Evolutionary conservation across 1,140 invertebrate species (phyloP).

Genomic region (Sweltsa coloradensis): DNA sequence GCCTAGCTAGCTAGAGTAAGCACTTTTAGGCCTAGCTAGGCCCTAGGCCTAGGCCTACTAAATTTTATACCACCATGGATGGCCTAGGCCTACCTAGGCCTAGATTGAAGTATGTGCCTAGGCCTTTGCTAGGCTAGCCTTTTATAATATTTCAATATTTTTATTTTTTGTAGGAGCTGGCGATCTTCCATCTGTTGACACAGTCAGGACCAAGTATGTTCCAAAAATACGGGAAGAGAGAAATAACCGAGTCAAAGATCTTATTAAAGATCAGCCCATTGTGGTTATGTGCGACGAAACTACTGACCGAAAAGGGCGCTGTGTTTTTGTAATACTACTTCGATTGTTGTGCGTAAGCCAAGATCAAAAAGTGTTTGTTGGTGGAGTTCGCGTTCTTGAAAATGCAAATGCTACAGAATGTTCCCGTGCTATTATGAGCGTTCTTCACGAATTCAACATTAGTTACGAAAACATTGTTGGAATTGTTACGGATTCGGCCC

Average conservation of each 20-base stretch:
- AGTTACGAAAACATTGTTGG: slow-evolving; percentile 3
- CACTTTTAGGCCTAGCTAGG: too few species aligned
- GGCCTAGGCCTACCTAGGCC: too few species aligned
- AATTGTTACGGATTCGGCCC: slow-evolving; percentile 4
- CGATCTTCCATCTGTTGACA: too few species aligned
- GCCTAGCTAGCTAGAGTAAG: too few species aligned
- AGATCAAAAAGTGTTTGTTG: slow-evolving; percentile 5
- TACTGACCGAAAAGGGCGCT: slow-evolving; percentile 2
- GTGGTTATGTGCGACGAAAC: slow-evolving; percentile 5
- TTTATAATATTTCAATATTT: too few species aligned
- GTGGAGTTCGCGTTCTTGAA: neutral
- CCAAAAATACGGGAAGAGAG: too few species aligned
- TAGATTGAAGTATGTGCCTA: too few species aligned
- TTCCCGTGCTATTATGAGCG: slow-evolving; percentile 1
- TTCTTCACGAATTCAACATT: neutral
- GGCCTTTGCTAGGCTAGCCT: too few species aligned
- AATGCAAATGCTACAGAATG: slow-evolving; percentile 4
- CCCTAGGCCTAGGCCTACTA: too few species aligned
- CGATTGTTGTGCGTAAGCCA: neutral
- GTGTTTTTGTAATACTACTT: slow-evolving; percentile 3
- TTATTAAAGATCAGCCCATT: slow-evolving; percentile 1
- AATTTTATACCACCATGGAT: too few species aligned
- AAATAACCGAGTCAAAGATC: neutral
- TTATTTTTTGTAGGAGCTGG: too few species aligned
- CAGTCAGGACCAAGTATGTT: too few species aligned